A percentile compares a stretch with the other conserved stretches of the same genome.
Evolutionary conservation across 2,113 vertebrate genomes (phyloP).

Genomic region (Phycodurus eques): DNA sequence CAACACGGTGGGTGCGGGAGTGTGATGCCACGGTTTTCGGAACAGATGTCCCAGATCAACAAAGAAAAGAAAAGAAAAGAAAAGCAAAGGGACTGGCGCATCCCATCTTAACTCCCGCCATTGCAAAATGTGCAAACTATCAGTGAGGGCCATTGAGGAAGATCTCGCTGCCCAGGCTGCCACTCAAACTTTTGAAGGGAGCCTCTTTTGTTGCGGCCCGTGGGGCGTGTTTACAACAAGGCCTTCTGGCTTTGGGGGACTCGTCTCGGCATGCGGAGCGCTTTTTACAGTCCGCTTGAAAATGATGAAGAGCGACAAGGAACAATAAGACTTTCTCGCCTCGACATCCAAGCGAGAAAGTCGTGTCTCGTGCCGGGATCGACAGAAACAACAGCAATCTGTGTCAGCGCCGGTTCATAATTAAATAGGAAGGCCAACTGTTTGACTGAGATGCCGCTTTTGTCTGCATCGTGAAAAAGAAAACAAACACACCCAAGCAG

Average conservation of each 20-base stretch:
- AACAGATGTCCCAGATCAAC: conserved; percentile 67
- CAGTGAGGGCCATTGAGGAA: conserved; percentile 30
- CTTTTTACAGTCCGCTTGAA: conserved; percentile 41
- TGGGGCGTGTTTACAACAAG: conserved; percentile 54
- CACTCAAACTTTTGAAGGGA: conserved; percentile 53
- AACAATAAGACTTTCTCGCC: conserved; percentile 34
- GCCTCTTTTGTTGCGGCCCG: conserved; percentile 51
- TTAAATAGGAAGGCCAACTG: conserved; percentile 38
- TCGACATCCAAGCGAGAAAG: conserved; percentile 5
- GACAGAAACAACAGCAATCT: conserved; percentile 19
- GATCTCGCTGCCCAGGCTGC: conserved; percentile 34
- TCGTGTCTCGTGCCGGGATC: conserved; percentile 23
- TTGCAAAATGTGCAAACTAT: conserved; percentile 46
- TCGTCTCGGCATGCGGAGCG: conserved; percentile 32
- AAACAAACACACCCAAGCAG: conserved; percentile 31
- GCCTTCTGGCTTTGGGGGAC: conserved; percentile 44
- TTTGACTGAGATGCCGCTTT: conserved; percentile 34
- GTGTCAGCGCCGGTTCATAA: conserved; percentile 43
- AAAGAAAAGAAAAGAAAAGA: conserved; percentile 56
- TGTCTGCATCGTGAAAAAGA: conserved; percentile 26
- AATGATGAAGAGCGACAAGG: conserved; percentile 51
- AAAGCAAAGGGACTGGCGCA: conserved; percentile 41
- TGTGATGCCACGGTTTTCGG: conserved; percentile 29
- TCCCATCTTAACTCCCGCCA: conserved; percentile 48
- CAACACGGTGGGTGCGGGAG: conserved; percentile 40